Percentiles rank a stretch among this genome's conserved stretches.
phyloP scores from a whole-genome alignment of 2,113 vertebrate genomes.

The Salvelinus alpinus region DNA sequence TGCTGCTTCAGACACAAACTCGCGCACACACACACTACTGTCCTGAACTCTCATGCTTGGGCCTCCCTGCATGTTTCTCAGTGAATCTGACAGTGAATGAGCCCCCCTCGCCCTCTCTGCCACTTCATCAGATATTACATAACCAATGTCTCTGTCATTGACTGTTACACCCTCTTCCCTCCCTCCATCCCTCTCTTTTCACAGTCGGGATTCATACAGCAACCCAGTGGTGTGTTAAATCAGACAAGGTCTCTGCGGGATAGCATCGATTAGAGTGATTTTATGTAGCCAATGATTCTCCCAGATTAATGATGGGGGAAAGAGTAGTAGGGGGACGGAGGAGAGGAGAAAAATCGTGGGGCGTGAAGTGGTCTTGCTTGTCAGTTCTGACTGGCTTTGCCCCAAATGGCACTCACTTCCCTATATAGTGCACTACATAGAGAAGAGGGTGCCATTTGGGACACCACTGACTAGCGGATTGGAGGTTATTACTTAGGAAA shows the following conservation, averaged over 20 bases:
- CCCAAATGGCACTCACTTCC: not conserved
- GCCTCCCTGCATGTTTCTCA: too few relatives aligned
- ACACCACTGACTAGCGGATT: constrained; percentile 13
- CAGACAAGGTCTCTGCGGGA: too few relatives aligned
- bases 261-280: too few relatives aligned
- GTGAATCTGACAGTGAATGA: too few relatives aligned
- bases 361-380: constrained; percentile 42
- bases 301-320: not conserved
- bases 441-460: too few relatives aligned
- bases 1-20: too few relatives aligned
- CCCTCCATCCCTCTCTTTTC: not conserved
- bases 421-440: not conserved
- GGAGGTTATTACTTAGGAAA: constrained; percentile 68
- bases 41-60: too few relatives aligned
- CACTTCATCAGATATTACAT: too few relatives aligned
- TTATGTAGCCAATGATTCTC: too few relatives aligned
- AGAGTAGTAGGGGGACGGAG: not conserved
- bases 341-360: constrained; percentile 33
- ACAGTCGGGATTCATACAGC: too few relatives aligned
- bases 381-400: not conserved
- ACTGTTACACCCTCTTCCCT: not conserved
- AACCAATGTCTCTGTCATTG: not conserved
- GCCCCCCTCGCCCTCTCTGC: too few relatives aligned
- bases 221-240: too few relatives aligned
- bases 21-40: not conserved